Base-by-base conservation (phyloP, 2,888 invertebrate genomes). In the Chymomyza amoena region DNA sequence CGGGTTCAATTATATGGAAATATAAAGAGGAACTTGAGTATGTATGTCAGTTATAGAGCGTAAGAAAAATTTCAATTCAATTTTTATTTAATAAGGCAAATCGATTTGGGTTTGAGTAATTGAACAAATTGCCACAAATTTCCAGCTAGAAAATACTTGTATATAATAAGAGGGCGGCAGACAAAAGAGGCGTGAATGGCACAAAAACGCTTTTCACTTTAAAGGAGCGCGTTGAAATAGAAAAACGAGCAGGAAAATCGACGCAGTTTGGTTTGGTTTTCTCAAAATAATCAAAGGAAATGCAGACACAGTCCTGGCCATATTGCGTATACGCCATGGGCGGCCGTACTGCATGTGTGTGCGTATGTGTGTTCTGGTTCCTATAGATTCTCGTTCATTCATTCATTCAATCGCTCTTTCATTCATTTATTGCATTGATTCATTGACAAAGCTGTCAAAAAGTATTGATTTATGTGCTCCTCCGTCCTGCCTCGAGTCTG, bases 361-460 rank as follows among this genome's bases (percentile, higher is more conserved):
- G 3, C 1, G 54, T 13, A 10, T 9, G 10, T 28, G 20, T 65
- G 25, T 39, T 16, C 39, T 56, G 52, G 51, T n/a, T n/a, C n/a
- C n/a, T n/a, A n/a, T n/a, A n/a, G n/a, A n/a, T n/a, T n/a, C 64
- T 25, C 56, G 59, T 68, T 45, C 39, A 32, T 32, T 39, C 36
- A 66, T 61, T 61, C 71, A 64, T 70, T 73, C 73, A 45, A 0
- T 73, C 73, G 13, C 13, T 75, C 84, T 80, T 77, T 80, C 75
- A 73, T 45, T 76, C 84, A 86, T 79, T 81, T 84, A 74, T 68
- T 50, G 59, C 32, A 50, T 57, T 77, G 71, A 69, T 73, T 72
- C 81, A 88, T 86, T 88, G 84, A 84, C 88, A 86, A 78, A 80
- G 84, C 88, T 84, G 84, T 84, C 84, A 84, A 67, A 67, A 68